Percentiles rank a stretch among this genome's conserved stretches.
These are phyloP conservation scores for Microcebus ravelobensis DNA, from an alignment of 2,113 vertebrate genomes.

Conservation along the genomic window DNA sequence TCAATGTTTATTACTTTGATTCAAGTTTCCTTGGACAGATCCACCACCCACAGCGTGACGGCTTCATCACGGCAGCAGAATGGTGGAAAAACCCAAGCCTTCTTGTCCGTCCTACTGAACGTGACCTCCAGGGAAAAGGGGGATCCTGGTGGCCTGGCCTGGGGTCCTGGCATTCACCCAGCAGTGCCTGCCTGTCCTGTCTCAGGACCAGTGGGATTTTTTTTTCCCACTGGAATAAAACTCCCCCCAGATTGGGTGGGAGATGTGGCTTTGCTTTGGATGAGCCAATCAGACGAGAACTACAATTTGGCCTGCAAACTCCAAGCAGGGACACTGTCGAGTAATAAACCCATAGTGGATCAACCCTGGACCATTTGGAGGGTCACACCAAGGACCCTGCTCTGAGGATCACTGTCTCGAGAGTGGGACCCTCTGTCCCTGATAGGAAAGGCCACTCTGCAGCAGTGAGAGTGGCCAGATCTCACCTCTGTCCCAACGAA, in stretches of 20 bases:
- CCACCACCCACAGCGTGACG: neutral
- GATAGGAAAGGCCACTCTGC: neutral
- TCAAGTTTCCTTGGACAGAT: neutral
- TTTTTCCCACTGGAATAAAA: neutral
- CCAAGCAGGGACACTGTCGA: neutral
- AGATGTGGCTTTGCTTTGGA: neutral
- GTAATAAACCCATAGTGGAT: neutral
- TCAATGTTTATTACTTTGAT: neutral
- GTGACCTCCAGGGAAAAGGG: neutral
- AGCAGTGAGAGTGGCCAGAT: neutral
- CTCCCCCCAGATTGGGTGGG: neutral
- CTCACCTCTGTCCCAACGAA: neutral
- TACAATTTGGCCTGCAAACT: neutral
- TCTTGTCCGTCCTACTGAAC: neutral
- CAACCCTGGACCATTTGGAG: neutral
- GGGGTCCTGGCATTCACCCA: neutral
- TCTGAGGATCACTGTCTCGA: neutral
- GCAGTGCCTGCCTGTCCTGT: neutral
- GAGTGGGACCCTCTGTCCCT: neutral
- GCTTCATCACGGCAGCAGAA: neutral
- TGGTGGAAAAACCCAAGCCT: constrained; percentile 13
- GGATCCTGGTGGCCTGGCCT: neutral
- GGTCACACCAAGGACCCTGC: neutral
- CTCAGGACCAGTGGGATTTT: neutral
- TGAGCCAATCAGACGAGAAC: neutral